Conservation (phyloP, 1,140 invertebrate species). For the Drosophila setifemur region DNA sequence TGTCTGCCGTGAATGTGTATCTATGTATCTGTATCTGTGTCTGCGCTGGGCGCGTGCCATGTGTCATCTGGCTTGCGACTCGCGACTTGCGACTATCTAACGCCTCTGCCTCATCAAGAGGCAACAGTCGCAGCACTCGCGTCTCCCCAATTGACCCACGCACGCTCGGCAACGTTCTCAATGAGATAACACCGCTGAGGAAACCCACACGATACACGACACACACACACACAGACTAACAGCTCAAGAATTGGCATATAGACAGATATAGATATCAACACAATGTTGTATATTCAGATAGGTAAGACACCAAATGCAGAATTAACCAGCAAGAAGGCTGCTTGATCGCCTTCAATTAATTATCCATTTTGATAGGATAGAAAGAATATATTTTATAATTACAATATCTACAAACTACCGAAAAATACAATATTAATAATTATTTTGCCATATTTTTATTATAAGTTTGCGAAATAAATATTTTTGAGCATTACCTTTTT, state of each 20-base stretch:
- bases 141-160: constrained; percentile 71
- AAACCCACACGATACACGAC: constrained; percentile 68
- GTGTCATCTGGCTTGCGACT: constrained; percentile 72
- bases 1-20: constrained; percentile 30
- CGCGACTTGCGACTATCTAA: constrained; percentile 72
- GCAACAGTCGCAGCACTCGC: constrained; percentile 33
- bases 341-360: background rate
- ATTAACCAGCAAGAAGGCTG: background rate
- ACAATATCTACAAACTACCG: too few relatives aligned
- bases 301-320: background rate
- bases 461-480: too few relatives aligned
- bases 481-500: too few relatives aligned
- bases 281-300: constrained; percentile 22
- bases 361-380: too few relatives aligned
- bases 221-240: constrained; percentile 16
- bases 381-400: too few relatives aligned
- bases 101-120: constrained; percentile 76
- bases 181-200: constrained; percentile 62
- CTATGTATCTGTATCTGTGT: constrained; percentile 27
- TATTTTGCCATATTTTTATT: too few relatives aligned
- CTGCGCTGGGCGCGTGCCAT: constrained; percentile 72
- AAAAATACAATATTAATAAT: too few relatives aligned
- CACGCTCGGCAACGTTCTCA: constrained; percentile 63
- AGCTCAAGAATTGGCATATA: constrained; percentile 60
- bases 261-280: constrained; percentile 51